Base-by-base conservation (phyloP, 2,888 invertebrate genomes). In the Deroplatys truncata region DNA sequence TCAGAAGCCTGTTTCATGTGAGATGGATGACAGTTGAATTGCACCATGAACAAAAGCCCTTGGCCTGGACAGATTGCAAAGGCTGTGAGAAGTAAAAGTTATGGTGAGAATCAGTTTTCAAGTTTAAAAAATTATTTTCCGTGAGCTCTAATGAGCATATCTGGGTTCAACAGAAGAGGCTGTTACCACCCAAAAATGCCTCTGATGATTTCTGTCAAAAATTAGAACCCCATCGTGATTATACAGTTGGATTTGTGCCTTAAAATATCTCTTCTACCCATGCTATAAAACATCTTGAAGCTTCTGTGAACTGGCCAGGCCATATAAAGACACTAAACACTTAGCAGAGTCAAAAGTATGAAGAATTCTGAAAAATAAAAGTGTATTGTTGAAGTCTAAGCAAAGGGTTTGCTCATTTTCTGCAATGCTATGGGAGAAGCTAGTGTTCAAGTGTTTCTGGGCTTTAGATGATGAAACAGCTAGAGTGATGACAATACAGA, bases 231-330 rank as follows among this genome's bases (percentile, higher is more conserved):
- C 10, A 86, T 29, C 25, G 49, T 56, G 49, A 87, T 88, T 91
- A 90, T 91, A 90, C 90, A 89, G 90, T 91, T 90, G 90, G 90
- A 91, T 91, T 91, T 88, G 91, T 91, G 91, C 91, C 91, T 91
- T 91, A 91, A 91, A 91, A 90, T 90, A 90, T 90, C 89, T 90
- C 90, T 89, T 90, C 90, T 90, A 86, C 89, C 90, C 90, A 89
- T 89, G 89, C 88, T 88, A 82, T 82, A 84, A 16, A 88, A 89
- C 89, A 89, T 90, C 89, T 88, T 88, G 56, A 87, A 88, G 31
- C 86, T 84, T 90, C 85, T 88, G 84, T 89, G 31, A 88, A 85
- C 84, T 90, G 72, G 85, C 83, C 90, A 87, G 89, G 90, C 88
- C 87, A 88, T 84, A 84, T 86, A 87, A 85, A 86, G 56, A 82